Evolutionary conservation across 2,888 invertebrate genomes (phyloP).

Genomic region (Drosophila macrospina): DNA sequence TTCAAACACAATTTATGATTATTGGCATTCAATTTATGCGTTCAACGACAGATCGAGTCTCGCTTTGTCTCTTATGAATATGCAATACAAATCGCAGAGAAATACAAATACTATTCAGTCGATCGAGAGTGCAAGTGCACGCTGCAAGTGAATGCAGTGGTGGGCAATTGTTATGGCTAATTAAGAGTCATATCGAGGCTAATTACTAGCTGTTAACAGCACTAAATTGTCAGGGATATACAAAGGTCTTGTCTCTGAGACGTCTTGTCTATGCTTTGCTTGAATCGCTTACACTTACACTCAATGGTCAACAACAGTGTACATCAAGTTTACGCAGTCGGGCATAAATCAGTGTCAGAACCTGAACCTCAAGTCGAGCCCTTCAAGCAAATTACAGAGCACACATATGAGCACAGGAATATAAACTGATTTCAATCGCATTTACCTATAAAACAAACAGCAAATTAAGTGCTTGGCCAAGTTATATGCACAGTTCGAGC

Average conservation of each 20-base stretch:
- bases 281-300: conserved; percentile 41
- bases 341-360: conserved; percentile 68
- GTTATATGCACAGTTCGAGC: conserved; percentile 32
- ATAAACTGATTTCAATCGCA: conserved; percentile 57
- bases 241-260: conserved; percentile 14
- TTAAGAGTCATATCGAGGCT: conserved; percentile 69
- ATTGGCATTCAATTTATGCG: conserved; percentile 62
- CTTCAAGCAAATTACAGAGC: conserved; percentile 45
- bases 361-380: conserved; percentile 11
- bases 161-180: conserved; percentile 64
- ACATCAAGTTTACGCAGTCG: conserved; percentile 36
- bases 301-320: conserved; percentile 2
- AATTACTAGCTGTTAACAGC: conserved; percentile 78
- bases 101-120: conserved; percentile 23
- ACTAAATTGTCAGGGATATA: conserved; percentile 64
- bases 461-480: conserved; percentile 50
- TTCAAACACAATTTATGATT: conserved; percentile 71
- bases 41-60: conserved; percentile 16
- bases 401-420: background rate
- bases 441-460: conserved; percentile 54
- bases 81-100: conserved; percentile 50
- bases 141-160: conserved; percentile 25
- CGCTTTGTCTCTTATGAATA: conserved; percentile 58
- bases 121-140: background rate
- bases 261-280: conserved; percentile 40